Base-by-base conservation (phyloP, 2,797 vertebrate species). In the Leptodactylus fallax region DNA sequence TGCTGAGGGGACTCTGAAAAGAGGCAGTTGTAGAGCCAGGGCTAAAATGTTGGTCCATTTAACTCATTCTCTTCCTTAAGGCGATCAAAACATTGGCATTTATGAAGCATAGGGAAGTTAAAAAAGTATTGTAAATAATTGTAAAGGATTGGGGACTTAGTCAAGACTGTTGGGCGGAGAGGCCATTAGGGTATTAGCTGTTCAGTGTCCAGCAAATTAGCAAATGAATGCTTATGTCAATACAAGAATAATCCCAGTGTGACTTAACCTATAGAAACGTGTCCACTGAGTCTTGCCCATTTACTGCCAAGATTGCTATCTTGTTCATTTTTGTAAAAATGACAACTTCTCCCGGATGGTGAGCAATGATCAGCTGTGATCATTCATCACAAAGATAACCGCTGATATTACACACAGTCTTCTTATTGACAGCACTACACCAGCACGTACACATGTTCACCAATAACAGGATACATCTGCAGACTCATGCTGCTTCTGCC, bases 211-310 rank as follows among this genome's bases (percentile, higher is more conserved):
- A 92, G 92, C 90, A 92, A 94, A 96, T 95, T 95, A 95, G 94
- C 95, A 96, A 96, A 94, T 96, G 94, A 96, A 96, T 95, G 93
- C 93, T 94, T 94, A 94, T 93, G 94, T 95, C 94, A 95, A 95
- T 92, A 96, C 91, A 92, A 92, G 93, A 94, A 93, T 94, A 94
- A 95, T 91, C 93, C 92, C 90, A 92, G 91, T 92, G 93, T 95
- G 92, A 87, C 93, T 92, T 93, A 93, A 95, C 92, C 89, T 93
- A 91, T 93, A 94, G 92, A 93, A 93, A 93, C 91, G 90, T 87
- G 91, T 91, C 86, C 85, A 91, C 56, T 47, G 27, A 49, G 56
- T 49, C 16, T 23, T 14, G 16, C 71, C 23, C 63, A 60, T n/a
- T 17, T 13, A 77, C 60, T 79, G 77, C 67, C 83, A 92, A 93